Evolutionary conservation across 2,797 vertebrate genomes (phyloP).

Genomic region (Ispidina picta): DNA sequence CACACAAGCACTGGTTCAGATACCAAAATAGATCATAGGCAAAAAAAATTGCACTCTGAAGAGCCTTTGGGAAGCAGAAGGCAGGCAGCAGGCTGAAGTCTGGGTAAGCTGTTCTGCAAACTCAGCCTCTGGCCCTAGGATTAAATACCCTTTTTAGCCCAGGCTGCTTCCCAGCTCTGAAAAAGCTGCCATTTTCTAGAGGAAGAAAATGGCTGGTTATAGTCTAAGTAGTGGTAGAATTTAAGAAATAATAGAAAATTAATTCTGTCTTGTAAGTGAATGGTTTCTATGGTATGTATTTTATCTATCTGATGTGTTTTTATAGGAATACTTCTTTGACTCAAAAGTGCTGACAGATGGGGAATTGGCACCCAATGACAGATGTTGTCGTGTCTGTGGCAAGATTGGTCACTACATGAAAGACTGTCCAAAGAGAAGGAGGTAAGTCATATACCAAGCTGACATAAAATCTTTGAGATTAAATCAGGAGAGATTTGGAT

Average conservation of each 20-base stretch:
- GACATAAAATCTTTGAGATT: background rate
- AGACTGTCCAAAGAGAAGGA: constrained; percentile 97
- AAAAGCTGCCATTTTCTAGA: background rate
- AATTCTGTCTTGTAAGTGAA: background rate
- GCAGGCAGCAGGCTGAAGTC: background rate
- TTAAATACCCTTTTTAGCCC: background rate
- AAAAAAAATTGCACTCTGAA: background rate
- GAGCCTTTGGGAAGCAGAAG: background rate
- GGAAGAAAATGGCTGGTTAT: background rate
- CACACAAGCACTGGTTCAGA: background rate
- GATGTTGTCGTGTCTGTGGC: constrained; percentile 96
- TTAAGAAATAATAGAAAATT: background rate
- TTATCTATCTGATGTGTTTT: constrained; percentile 17
- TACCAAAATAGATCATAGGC: background rate
- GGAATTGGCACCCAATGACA: constrained; percentile 95
- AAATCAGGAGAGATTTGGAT: background rate
- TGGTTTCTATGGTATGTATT: background rate
- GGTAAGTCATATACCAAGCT: constrained; percentile 76
- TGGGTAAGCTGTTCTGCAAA: background rate
- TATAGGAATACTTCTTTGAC: constrained; percentile 97
- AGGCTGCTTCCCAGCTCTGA: background rate
- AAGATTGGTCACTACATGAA: constrained; percentile 99
- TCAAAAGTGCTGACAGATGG: constrained; percentile 96
- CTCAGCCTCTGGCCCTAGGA: background rate
- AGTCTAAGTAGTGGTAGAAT: background rate